Evolutionary conservation across 2,888 invertebrate species (phyloP).

Genomic region (Drosophila nigritarsus): DNA sequence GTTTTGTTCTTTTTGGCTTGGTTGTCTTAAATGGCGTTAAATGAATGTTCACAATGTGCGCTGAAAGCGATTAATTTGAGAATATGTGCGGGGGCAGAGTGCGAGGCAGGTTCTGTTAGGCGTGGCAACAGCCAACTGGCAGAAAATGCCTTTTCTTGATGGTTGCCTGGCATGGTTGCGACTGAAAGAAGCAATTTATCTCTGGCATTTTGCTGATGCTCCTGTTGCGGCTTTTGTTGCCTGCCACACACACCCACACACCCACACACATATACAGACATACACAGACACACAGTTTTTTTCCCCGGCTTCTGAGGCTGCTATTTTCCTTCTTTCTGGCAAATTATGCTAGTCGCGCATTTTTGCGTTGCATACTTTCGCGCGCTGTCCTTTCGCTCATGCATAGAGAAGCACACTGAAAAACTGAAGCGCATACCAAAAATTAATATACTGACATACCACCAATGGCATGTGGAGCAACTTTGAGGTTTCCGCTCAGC

Average conservation of each 20-base stretch:
- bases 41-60: constrained; percentile 67
- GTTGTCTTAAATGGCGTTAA: constrained; percentile 73
- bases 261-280: not conserved
- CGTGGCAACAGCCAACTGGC: constrained; percentile 23
- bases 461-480: constrained; percentile 49
- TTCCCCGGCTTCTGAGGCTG: not conserved
- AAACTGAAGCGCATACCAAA: constrained; percentile 55
- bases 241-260: not conserved
- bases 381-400: constrained; percentile 33
- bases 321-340: constrained; percentile 17
- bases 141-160: constrained; percentile 26
- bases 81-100: constrained; percentile 24
- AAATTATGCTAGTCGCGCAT: constrained; percentile 74
- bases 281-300: not conserved
- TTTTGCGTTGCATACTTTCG: constrained; percentile 68
- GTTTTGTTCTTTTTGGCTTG: not conserved
- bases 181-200: constrained; percentile 67
- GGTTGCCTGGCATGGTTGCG: constrained; percentile 7
- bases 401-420: not conserved
- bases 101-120: constrained; percentile 22
- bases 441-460: constrained; percentile 72
- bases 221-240: constrained; percentile 49
- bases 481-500: constrained; percentile 18
- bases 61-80: constrained; percentile 70
- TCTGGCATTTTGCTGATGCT: constrained; percentile 57